phyloP scores from a whole-genome alignment of 2,797 vertebrate species.

The Rhinichthys osculus region DNA sequence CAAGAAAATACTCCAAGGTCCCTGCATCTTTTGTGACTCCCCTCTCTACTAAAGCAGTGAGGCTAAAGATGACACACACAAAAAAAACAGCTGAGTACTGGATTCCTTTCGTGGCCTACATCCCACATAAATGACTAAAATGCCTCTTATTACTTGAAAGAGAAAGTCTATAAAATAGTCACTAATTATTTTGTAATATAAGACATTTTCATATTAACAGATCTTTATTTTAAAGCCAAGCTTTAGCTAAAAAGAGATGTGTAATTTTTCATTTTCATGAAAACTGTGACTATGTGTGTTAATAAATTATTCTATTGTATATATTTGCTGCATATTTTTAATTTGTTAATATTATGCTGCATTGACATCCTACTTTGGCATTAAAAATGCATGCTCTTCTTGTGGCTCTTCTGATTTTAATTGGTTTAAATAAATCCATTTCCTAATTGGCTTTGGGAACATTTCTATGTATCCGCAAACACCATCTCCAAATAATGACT shows the following conservation, averaged over 20 bases:
- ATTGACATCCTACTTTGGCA: slow-evolving; percentile 16
- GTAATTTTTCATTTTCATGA: neutral
- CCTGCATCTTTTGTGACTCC: slow-evolving; percentile 93
- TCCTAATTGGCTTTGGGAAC: slow-evolving; percentile 83
- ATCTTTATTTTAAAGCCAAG: slow-evolving; percentile 12
- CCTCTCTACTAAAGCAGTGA: slow-evolving; percentile 79
- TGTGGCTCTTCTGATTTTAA: slow-evolving; percentile 35
- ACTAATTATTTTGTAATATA: slow-evolving; percentile 39
- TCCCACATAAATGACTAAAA: neutral
- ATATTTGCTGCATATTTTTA: slow-evolving; percentile 5
- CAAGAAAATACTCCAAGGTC: slow-evolving; percentile 88
- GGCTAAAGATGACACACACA: neutral
- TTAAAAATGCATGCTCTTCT: slow-evolving; percentile 29
- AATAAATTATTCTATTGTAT: slow-evolving; percentile 19
- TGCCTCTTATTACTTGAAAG: slow-evolving; percentile 39
- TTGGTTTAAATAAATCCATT: slow-evolving; percentile 57
- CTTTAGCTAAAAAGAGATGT: slow-evolving; percentile 22
- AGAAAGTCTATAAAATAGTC: slow-evolving; percentile 1
- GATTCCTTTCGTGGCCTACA: neutral
- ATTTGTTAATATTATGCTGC: slow-evolving; percentile 40
- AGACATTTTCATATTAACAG: neutral
- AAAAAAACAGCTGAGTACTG: neutral
- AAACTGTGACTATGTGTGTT: slow-evolving; percentile 5
- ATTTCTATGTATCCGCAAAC: slow-evolving; percentile 44
- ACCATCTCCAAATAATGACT: slow-evolving; percentile 78